phyloP scores from a whole-genome alignment of 35 echinoderm and acorn worm species.

The Apostichopus californicus region DNA sequence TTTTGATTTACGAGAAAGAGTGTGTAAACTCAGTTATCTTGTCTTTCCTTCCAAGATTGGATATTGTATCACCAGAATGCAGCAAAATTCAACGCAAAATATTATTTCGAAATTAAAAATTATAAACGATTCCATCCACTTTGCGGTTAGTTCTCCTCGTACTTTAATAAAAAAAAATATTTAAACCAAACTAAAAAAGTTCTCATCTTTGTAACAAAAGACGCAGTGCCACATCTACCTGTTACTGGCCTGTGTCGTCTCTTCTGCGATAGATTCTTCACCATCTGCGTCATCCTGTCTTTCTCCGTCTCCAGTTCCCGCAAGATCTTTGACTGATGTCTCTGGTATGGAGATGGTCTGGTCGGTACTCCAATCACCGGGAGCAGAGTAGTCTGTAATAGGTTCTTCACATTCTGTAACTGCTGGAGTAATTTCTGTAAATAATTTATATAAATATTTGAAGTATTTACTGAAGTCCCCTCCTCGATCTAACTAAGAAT shows the following conservation, averaged over 20 bases:
- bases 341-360: neutral
- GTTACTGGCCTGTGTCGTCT: neutral
- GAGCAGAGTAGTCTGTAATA: neutral
- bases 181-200: no score
- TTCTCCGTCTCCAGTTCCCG: slow-evolving; percentile 22
- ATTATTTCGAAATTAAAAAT: no score
- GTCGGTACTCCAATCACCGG: slow-evolving; percentile 34
- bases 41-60: no score
- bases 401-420: slow-evolving; percentile 30
- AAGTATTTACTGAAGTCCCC: neutral
- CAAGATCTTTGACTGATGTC: neutral
- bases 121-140: no score
- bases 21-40: no score
- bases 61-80: no score
- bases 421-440: slow-evolving; percentile 24
- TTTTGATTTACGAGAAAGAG: no score
- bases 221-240: neutral
- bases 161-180: no score
- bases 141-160: no score
- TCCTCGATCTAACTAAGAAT: no score
- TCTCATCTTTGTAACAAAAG: no score
- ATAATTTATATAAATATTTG: neutral
- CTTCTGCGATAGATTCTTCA: slow-evolving; percentile 1
- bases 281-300: slow-evolving; percentile 12
- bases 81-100: no score